Base-by-base conservation (phyloP, 2,888 invertebrate genomes). In the Subacronicta megacephala region DNA sequence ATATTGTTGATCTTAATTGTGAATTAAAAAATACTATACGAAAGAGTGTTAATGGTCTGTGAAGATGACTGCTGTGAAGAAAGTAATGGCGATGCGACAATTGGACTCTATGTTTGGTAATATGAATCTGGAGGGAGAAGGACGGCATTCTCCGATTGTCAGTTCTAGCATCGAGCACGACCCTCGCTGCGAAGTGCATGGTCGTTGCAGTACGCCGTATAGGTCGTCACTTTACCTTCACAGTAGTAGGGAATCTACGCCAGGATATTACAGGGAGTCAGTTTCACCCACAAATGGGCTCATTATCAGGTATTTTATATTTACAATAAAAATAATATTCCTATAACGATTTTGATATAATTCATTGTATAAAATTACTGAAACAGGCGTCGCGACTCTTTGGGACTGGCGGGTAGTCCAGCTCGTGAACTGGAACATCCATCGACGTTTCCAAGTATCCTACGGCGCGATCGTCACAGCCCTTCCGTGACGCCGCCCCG, bases 161-260 rank as follows among this genome's bases (percentile, higher is more conserved):
- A 93, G 88, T 83, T 94, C 95, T 36, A 94, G 95, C 77, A 92
- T 95, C 44, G 96, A 96, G 75, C 90, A 92, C 77, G 94, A 94
- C 85, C 93, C 94, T 64, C 96, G 95, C 64, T 97, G 97, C 83
- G 96, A 97, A 79, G 96, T 97, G 31, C 97, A 97, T 85, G 96
- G 96, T 37, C 89, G 93, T 33, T 92, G 90, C 82, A 84, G 87
- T 62, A 90, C 93, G 47, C 90, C 92, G 16, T 88, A 92, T 67
- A 84, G 92, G 55, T 93, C 93, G 7, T 93, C 93, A 36, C 85
- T 93, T 37, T 94, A 93, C 66, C 85, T 93, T 51, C 93, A 93
- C 77, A 90, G 91, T 76, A 90, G 91, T 76, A 82, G 94, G 80
- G 93, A 95, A 62, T 90, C 93, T 6, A 94, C 95, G 4, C 93